These are phyloP conservation scores for Battus philenor DNA, from an alignment of 1,140 invertebrate genomes.

Conservation along the genomic window DNA sequence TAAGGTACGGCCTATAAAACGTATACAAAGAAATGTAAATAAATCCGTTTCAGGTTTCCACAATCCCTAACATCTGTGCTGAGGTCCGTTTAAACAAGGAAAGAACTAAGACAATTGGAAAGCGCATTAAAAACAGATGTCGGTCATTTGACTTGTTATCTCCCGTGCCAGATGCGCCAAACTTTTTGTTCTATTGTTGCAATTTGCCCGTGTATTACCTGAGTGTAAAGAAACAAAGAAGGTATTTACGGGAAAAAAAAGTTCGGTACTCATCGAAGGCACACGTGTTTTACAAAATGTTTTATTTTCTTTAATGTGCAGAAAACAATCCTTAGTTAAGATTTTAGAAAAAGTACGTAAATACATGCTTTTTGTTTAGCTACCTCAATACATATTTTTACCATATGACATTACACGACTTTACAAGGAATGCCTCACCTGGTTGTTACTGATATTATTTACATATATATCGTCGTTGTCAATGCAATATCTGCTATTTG, in stretches of 20 bases:
- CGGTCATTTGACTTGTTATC: slow-evolving; percentile 2
- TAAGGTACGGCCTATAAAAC: too few species aligned
- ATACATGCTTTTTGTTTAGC: too few species aligned
- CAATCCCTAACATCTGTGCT: slow-evolving; percentile 18
- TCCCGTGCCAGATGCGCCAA: slow-evolving; percentile 1
- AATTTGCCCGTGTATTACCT: slow-evolving; percentile 10
- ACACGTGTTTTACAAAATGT: slow-evolving; percentile 9
- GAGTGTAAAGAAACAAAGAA: background rate
- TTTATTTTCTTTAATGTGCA: too few species aligned
- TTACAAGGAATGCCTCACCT: too few species aligned
- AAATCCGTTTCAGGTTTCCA: slow-evolving; percentile 8
- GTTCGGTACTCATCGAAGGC: background rate
- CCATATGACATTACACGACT: too few species aligned
- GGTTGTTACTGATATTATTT: too few species aligned
- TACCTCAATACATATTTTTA: too few species aligned
- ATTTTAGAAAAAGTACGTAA: too few species aligned
- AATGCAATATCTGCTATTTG: too few species aligned
- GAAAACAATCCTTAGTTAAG: too few species aligned
- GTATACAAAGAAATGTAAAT: background rate
- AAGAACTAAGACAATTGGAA: slow-evolving; percentile 6
- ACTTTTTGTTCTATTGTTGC: slow-evolving; percentile 4
- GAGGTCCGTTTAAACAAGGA: too few species aligned
- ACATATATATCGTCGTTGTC: too few species aligned
- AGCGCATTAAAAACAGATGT: slow-evolving; percentile 10
- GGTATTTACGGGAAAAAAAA: background rate